These are phyloP conservation scores for Cyanoramphus novaezelandiae DNA, from an alignment of 2,113 vertebrate genomes.

Conservation along the genomic window DNA sequence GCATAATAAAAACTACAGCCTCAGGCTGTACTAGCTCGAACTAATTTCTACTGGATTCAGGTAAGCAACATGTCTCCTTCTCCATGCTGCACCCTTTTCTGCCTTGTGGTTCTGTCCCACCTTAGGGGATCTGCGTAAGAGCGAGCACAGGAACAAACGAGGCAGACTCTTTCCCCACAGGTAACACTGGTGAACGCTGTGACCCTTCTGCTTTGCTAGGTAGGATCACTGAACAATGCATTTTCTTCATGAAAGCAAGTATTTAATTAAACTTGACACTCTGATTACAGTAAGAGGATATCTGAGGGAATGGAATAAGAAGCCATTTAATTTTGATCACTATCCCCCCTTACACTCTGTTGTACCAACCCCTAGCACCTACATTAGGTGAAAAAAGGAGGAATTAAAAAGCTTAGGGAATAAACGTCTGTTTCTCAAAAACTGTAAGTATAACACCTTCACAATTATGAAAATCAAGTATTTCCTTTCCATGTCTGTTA, in stretches of 20 bases:
- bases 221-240: neutral
- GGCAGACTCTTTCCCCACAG: neutral
- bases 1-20: neutral
- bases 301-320: neutral
- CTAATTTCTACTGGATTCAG: neutral
- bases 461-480: neutral
- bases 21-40: neutral
- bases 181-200: neutral
- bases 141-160: rapidly evolving
- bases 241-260: neutral
- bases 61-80: neutral
- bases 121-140: neutral
- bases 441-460: neutral
- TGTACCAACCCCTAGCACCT: neutral
- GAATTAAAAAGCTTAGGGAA: neutral
- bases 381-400: neutral
- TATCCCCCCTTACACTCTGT: neutral
- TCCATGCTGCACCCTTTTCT: neutral
- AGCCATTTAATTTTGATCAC: neutral
- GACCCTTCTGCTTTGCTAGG: neutral
- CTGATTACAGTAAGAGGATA: neutral
- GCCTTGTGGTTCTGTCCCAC: neutral
- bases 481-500: neutral
- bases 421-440: neutral
- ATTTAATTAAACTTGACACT: neutral